Conservation (phyloP, 2,113 vertebrate genomes). For the Sciurus niger region DNA sequence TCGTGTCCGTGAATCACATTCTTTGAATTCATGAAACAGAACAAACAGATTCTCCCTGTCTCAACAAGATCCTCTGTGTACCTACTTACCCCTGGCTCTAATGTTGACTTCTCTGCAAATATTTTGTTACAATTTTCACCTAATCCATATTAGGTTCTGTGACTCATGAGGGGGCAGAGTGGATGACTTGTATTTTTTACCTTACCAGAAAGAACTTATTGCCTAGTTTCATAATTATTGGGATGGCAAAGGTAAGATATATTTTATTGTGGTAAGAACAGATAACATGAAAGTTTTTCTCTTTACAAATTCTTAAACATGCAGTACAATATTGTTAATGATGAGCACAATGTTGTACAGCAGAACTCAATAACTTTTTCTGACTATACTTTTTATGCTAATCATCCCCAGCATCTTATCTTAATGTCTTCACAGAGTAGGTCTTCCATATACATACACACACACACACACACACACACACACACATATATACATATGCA, state of each 20-base stretch:
- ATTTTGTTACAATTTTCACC: not conserved
- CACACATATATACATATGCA: no score
- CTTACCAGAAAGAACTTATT: not conserved
- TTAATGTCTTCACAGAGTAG: not conserved
- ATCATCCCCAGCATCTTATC: not conserved
- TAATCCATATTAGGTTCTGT: not conserved
- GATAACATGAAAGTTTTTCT: not conserved
- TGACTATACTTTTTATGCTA: not conserved
- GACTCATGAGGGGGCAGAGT: not conserved
- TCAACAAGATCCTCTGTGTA: not conserved
- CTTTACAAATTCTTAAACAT: not conserved
- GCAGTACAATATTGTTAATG: not conserved
- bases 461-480: no score
- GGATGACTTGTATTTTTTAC: not conserved
- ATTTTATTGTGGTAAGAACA: not conserved
- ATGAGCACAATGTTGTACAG: not conserved
- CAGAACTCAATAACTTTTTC: not conserved
- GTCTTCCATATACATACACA: not conserved
- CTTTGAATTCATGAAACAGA: no score
- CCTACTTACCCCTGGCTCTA: not conserved
- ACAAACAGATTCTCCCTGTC: no score
- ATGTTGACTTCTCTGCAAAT: not conserved
- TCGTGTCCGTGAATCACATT: no score
- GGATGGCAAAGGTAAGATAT: not conserved
- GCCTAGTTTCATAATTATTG: not conserved